These are phyloP conservation scores for Pseudomyrmex pallidus DNA, from an alignment of 1,140 invertebrate genomes.

Conservation along the genomic window DNA sequence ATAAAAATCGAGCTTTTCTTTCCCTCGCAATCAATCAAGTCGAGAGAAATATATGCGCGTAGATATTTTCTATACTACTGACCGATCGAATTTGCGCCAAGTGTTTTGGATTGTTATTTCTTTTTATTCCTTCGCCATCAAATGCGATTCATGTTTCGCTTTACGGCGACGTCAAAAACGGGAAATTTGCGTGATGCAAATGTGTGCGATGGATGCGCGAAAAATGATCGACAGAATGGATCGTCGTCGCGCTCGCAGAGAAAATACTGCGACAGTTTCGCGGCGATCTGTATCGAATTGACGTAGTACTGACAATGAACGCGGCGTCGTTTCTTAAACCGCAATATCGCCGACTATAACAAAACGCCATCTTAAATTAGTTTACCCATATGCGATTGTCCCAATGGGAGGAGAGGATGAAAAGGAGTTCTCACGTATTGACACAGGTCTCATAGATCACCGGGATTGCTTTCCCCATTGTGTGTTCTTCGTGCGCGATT, in stretches of 20 bases:
- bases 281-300: slow-evolving; percentile 58
- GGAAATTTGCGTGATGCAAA: slow-evolving; percentile 34
- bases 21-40: too few relatives aligned
- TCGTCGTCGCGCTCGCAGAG: background rate
- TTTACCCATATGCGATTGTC: slow-evolving; percentile 74
- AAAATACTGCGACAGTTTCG: slow-evolving; percentile 26
- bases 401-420: background rate
- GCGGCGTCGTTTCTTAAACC: slow-evolving; percentile 51
- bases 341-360: slow-evolving; percentile 43
- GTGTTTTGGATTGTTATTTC: background rate
- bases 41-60: background rate
- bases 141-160: background rate
- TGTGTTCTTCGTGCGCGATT: slow-evolving; percentile 67
- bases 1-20: background rate
- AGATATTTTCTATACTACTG: background rate
- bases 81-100: background rate
- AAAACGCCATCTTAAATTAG: slow-evolving; percentile 68
- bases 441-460: slow-evolving; percentile 67
- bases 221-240: background rate
- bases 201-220: background rate
- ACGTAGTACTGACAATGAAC: slow-evolving; percentile 25
- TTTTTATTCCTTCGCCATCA: background rate
- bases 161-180: background rate
- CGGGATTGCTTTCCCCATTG: slow-evolving; percentile 70
- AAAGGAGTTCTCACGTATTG: background rate